A percentile compares a stretch with the other conserved stretches of the same genome.
Conservation (phyloP, 2,797 vertebrate species). For the Lutjanus argentimaculatus region DNA sequence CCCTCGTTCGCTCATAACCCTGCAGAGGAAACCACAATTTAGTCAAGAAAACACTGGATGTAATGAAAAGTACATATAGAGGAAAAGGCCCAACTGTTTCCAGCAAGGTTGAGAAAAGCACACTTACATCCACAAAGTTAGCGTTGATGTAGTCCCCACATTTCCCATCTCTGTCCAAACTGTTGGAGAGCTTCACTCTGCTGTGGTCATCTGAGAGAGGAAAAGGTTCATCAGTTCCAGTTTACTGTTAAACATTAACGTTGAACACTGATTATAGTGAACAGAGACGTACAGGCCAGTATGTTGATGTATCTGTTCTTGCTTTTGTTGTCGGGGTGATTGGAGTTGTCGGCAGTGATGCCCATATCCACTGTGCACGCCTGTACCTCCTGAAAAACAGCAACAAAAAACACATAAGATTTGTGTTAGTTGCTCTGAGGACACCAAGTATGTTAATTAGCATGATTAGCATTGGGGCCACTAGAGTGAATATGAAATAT, state of each 20-base stretch:
- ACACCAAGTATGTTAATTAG: not conserved
- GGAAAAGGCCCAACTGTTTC: not conserved
- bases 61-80: not conserved
- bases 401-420: not conserved
- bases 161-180: conserved; percentile 91
- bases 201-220: conserved; percentile 93
- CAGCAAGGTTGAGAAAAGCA: not conserved
- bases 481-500: not conserved
- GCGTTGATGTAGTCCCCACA: conserved; percentile 97
- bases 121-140: conserved; percentile 96
- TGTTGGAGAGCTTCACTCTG: conserved; percentile 92
- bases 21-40: conserved; percentile 56
- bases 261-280: not conserved
- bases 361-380: conserved; percentile 93
- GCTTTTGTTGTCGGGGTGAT: conserved; percentile 96
- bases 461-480: not conserved
- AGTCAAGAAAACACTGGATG: accelerated
- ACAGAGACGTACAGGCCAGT: conserved; percentile 89
- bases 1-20: conserved; percentile 94
- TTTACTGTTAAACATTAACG: not conserved
- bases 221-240: conserved; percentile 16
- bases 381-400: conserved; percentile 92
- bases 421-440: not conserved
- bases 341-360: conserved; percentile 94
- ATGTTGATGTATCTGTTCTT: conserved; percentile 99